These are phyloP conservation scores for Parazoanthus darwini DNA, from an alignment of 92 coral and sea anemone species.

Conservation along the genomic window DNA sequence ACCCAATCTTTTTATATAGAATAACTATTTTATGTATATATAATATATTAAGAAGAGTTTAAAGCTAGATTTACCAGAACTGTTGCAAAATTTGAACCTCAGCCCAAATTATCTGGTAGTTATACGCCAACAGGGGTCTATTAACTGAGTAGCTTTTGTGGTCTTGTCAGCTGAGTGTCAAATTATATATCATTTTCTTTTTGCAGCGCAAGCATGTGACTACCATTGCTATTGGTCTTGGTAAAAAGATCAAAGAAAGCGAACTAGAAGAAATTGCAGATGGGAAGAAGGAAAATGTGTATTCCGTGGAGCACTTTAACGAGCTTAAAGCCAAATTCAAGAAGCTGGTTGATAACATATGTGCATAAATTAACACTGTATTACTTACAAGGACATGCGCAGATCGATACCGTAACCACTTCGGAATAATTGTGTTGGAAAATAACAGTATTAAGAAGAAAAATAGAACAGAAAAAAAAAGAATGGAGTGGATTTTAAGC, in stretches of 20 bases:
- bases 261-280: constrained; percentile 58
- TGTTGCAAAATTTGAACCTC: too few species aligned
- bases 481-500: too few species aligned
- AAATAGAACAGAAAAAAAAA: too few species aligned
- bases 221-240: constrained; percentile 54
- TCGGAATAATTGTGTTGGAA: too few species aligned
- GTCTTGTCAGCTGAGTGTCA: too few species aligned
- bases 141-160: neutral
- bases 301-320: constrained; percentile 50
- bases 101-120: too few species aligned
- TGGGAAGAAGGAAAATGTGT: constrained; percentile 48
- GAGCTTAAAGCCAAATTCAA: constrained; percentile 27
- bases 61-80: too few species aligned
- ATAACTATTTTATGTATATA: too few species aligned
- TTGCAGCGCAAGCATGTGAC: constrained; percentile 49
- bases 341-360: neutral
- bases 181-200: neutral
- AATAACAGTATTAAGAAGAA: too few species aligned
- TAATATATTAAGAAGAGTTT: too few species aligned
- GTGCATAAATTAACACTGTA: neutral
- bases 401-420: neutral
- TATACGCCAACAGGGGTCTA: neutral
- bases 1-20: too few species aligned
- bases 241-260: constrained; percentile 31
- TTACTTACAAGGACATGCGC: neutral